phyloP scores from a whole-genome alignment of 2,113 vertebrate species.

The Pristiophorus japonicus region DNA sequence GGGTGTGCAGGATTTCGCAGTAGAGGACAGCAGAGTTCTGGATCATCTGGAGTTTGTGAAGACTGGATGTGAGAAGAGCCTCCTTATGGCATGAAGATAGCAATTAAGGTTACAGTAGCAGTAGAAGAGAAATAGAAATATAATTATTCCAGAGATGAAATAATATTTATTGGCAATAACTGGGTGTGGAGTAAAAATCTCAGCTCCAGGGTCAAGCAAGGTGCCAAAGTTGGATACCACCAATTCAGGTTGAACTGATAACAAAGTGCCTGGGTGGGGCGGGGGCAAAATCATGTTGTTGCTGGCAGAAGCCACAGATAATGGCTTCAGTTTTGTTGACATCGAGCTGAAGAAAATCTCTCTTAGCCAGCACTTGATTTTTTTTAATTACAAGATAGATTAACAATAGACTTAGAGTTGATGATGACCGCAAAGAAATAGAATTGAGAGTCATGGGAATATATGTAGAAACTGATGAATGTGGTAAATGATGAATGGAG shows the following conservation, averaged over 20 bases:
- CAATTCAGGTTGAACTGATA: neutral
- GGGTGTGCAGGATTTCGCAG: neutral
- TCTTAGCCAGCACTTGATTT: neutral
- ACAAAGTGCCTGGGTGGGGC: neutral
- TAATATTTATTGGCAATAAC: neutral
- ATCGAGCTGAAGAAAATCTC: neutral
- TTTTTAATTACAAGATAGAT: neutral
- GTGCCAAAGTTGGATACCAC: neutral
- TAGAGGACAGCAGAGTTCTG: neutral
- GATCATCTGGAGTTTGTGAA: neutral
- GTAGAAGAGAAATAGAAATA: neutral
- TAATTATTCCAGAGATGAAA: neutral
- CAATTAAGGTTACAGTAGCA: neutral
- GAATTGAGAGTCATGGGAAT: neutral
- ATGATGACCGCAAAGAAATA: neutral
- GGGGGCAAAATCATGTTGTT: neutral
- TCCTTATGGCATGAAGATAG: neutral
- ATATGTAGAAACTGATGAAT: neutral
- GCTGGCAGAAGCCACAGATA: neutral
- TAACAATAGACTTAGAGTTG: neutral
- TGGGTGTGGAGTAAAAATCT: neutral
- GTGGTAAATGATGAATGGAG: neutral
- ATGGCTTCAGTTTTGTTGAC: neutral
- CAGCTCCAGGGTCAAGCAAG: neutral
- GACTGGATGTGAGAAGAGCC: neutral